A percentile compares a stretch with the other conserved stretches of the same genome.
phyloP scores from a whole-genome alignment of 37 sponge, comb jelly and placozoan genomes.

The Mnemiopsis leidyi region DNA sequence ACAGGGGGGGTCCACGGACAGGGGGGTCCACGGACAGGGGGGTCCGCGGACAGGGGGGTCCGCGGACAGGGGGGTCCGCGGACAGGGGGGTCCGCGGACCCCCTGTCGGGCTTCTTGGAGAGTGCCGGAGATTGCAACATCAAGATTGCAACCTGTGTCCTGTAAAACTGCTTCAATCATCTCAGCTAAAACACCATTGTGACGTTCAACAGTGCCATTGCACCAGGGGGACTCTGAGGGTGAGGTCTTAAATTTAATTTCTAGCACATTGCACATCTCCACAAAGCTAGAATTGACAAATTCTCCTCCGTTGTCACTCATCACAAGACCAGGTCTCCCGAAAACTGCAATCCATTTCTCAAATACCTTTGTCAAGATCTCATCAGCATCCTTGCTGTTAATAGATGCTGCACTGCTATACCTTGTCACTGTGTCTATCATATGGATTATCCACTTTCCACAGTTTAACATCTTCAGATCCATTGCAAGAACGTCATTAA shows the following conservation, averaged over 20 bases:
- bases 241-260: background rate
- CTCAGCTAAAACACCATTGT: background rate
- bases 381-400: background rate
- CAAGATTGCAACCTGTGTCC: too few relatives aligned
- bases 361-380: background rate
- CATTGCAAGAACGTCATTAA: background rate
- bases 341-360: background rate
- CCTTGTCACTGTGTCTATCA: background rate
- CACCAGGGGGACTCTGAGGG: background rate
- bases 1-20: too few relatives aligned
- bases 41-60: too few relatives aligned
- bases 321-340: background rate
- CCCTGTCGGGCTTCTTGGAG: too few relatives aligned
- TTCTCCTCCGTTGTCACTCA: conserved; percentile 35
- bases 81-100: too few relatives aligned
- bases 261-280: background rate
- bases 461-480: background rate
- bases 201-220: conserved; percentile 23
- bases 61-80: too few relatives aligned
- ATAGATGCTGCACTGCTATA: background rate
- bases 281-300: background rate
- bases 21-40: too few relatives aligned
- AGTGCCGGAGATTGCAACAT: too few relatives aligned
- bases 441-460: background rate
- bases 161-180: too few relatives aligned